Evolutionary conservation across 1,140 invertebrate species (phyloP).

Genomic region (Saccostrea cuccullata): DNA sequence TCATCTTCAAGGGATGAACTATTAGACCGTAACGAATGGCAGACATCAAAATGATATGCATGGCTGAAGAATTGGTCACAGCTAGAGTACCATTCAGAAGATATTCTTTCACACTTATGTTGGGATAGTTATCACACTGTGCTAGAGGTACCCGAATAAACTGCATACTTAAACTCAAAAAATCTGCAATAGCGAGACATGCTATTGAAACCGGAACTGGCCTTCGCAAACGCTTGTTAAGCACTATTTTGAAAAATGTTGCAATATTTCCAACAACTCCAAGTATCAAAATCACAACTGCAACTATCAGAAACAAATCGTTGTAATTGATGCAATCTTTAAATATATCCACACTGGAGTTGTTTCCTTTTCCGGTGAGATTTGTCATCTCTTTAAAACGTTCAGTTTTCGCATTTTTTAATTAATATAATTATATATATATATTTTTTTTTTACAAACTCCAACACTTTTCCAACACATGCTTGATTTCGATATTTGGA

Average conservation of each 20-base stretch:
- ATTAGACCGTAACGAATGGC: conserved; percentile 17
- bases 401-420: not conserved
- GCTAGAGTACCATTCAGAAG: not conserved
- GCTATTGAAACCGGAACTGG: not conserved
- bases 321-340: not conserved
- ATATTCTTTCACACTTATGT: not conserved
- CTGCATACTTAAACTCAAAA: not conserved
- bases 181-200: not conserved
- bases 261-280: not conserved
- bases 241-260: conserved; percentile 7
- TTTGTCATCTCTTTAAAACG: not conserved
- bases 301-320: not conserved
- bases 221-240: not conserved
- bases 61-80: not conserved
- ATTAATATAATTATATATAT: too few relatives aligned
- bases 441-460: not conserved
- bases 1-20: not conserved
- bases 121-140: not conserved
- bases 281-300: not conserved
- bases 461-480: too few relatives aligned
- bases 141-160: not conserved
- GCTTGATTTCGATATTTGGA: too few relatives aligned
- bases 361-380: not conserved
- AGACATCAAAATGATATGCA: not conserved
- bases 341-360: not conserved